These are phyloP conservation scores for Diplodus sargus DNA, from an alignment of 2,797 vertebrate genomes.

Conservation along the genomic window DNA sequence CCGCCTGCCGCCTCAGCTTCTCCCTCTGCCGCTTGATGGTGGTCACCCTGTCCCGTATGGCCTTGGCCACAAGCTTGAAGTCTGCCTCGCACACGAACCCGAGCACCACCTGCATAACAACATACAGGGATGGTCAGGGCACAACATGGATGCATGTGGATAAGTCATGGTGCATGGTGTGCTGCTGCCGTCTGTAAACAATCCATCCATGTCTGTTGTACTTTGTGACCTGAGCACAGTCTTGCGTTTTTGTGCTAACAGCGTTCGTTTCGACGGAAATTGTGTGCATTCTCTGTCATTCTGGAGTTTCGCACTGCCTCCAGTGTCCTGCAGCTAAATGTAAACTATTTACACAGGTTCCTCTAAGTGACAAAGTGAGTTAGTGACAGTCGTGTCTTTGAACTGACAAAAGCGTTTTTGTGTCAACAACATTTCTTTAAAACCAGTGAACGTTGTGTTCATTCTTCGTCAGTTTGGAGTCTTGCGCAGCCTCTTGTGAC, in stretches of 20 bases:
- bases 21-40: slow-evolving; percentile 94
- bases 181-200: slow-evolving; percentile 29
- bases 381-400: neutral
- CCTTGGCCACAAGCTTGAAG: slow-evolving; percentile 96
- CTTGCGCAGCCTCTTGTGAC: slow-evolving; percentile 20
- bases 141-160: slow-evolving; percentile 43
- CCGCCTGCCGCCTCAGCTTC: slow-evolving; percentile 87
- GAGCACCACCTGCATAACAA: slow-evolving; percentile 88
- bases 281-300: no score
- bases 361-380: slow-evolving; percentile 1
- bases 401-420: neutral
- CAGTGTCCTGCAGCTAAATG: slow-evolving; percentile 12
- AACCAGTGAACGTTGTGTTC: neutral
- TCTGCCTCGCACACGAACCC: slow-evolving; percentile 95
- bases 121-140: slow-evolving; percentile 40
- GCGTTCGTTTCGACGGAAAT: no score
- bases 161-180: slow-evolving; percentile 8
- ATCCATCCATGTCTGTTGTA: slow-evolving; percentile 18
- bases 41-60: slow-evolving; percentile 92
- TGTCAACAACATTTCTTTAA: slow-evolving; percentile 17
- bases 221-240: slow-evolving; percentile 6
- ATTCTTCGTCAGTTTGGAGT: slow-evolving; percentile 14
- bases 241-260: no score
- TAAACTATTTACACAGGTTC: slow-evolving; percentile 24
- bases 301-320: no score